Evolutionary conservation across 2,113 vertebrate species (phyloP).

Genomic region (Gavia stellata): DNA sequence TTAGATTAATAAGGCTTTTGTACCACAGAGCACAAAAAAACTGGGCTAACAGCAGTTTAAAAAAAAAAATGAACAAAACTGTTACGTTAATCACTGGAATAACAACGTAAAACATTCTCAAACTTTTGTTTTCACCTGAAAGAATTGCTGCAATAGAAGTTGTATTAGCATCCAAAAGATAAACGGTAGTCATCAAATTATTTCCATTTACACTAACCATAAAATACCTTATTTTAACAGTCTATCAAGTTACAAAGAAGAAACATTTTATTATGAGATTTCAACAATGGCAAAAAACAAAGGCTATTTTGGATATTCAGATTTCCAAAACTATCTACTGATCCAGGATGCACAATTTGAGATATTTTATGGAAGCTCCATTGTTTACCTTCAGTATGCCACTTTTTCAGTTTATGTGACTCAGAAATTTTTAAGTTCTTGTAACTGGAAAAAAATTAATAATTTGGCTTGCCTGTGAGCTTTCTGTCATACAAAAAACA

Average conservation of each 20-base stretch:
- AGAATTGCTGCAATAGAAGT: neutral
- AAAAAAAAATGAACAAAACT: neutral
- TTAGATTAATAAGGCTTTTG: neutral
- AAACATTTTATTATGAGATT: neutral
- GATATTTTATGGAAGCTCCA: neutral
- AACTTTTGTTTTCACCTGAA: neutral
- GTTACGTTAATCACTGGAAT: neutral
- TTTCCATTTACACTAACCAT: rapidly evolving
- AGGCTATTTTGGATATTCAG: neutral
- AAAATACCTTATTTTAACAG: neutral
- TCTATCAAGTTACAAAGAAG: neutral
- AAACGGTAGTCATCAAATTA: neutral
- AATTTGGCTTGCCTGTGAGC: neutral
- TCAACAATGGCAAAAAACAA: neutral
- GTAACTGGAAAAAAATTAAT: neutral
- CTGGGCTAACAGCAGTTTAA: neutral
- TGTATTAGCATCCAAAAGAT: neutral
- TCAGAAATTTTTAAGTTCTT: neutral
- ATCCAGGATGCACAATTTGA: neutral
- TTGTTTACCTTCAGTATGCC: neutral
- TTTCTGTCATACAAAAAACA: neutral
- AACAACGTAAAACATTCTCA: neutral
- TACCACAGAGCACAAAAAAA: neutral
- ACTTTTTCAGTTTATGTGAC: neutral
- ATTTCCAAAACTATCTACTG: neutral